phyloP scores from a whole-genome alignment of 2,888 invertebrate genomes.

The Eupithecia insigniata region DNA sequence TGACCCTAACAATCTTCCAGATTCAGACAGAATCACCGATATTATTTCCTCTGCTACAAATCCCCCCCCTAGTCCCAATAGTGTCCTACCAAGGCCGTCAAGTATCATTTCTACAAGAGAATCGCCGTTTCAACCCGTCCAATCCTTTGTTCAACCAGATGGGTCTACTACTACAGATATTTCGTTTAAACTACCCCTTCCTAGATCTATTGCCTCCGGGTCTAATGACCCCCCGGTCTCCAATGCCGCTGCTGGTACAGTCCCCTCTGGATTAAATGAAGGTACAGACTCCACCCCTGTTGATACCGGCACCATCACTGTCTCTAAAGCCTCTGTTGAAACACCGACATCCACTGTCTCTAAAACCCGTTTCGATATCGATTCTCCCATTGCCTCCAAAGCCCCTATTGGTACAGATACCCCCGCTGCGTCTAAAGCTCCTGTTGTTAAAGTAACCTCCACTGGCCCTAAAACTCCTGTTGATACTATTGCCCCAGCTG shows the following conservation, averaged over 20 bases:
- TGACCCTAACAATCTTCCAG: neutral
- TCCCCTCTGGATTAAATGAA: too few species aligned
- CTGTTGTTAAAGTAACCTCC: neutral
- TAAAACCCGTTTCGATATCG: neutral
- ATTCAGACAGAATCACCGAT: neutral
- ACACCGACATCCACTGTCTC: neutral
- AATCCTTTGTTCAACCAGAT: neutral
- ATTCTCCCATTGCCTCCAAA: too few species aligned
- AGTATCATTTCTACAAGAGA: neutral
- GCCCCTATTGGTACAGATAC: neutral
- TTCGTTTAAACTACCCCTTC: slow-evolving; percentile 1
- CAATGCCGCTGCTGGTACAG: too few species aligned
- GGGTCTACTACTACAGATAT: neutral
- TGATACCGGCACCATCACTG: neutral
- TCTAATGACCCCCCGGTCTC: neutral
- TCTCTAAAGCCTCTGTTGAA: neutral
- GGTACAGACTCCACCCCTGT: neutral
- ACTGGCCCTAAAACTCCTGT: neutral
- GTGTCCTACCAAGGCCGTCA: neutral
- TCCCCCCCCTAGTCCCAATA: neutral
- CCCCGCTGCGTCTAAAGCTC: neutral
- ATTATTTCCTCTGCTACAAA: neutral
- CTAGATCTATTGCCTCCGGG: neutral
- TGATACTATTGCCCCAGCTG: neutral
- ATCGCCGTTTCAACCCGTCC: neutral